Evolutionary conservation across 2,797 vertebrate species (phyloP), one percentile per base, ranked within the genome.

Genomic region (Pogonophryne albipinna): DNA sequence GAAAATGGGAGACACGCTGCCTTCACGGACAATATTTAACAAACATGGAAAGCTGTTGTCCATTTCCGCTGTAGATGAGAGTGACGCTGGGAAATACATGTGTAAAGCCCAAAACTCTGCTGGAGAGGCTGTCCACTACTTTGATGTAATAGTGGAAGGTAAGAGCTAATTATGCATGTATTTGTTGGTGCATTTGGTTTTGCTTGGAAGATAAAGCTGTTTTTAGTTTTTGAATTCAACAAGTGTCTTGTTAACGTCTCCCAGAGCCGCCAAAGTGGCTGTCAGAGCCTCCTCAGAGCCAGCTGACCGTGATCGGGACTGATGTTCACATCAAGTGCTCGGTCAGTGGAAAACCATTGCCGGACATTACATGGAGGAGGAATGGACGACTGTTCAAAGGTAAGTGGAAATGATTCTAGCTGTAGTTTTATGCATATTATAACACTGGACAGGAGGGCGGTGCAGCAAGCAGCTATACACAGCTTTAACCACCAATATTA

Each of bases 61-160:
- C 85, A 94, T 99, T 65, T 85, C 94, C 1, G 80, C 93, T 0
- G 89, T 97, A 16, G 94, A 94, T 8, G 90, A 94, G 20, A 79
- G 31, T 0, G 97, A 98, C 66, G 89, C 87, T 56, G 98, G 98
- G n/a, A 95, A 91, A 9, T 99, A 99, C 86, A 94, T 92, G 64
- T 99, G 98, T 73, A 95, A 74, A 0, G 97, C 96, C n/a, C 89
- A 71, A 66, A 99, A 97, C 88, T 62, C 79, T 57, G 84, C 92
- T 68, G 98, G 97, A 71, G 88, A 92, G 46, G 80, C 15, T 2
- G 90, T 87, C 4, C 97, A 98, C 31, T 91, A 96, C 82, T 98
- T 98, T 83, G 91, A 92, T 0, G 95, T 99, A 15, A 92, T 84
- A 0, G 95, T 99, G 23, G 96, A 99, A 97, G 98, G 98, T 99